A percentile compares a stretch with the other conserved stretches of the same genome.
Conservation (phyloP, 2,888 invertebrate species). For the Monoplex corrugatus region DNA sequence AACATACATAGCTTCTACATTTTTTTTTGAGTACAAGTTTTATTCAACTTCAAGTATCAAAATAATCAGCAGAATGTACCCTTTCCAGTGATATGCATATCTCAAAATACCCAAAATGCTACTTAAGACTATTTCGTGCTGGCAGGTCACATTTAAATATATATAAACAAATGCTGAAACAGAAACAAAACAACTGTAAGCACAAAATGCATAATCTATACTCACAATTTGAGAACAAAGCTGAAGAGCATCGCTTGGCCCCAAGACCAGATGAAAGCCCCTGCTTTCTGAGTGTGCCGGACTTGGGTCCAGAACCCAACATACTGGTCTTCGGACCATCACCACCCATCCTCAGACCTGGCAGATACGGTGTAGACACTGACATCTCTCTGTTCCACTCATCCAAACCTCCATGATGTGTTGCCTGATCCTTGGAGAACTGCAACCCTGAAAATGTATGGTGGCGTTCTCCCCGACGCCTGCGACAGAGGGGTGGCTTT, state of each 20-base stretch:
- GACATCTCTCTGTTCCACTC: conserved; percentile 26
- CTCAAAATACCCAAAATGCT: too few relatives aligned
- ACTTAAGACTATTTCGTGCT: too few relatives aligned
- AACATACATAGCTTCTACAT: too few relatives aligned
- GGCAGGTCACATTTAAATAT: neutral
- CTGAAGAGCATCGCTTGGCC: neutral
- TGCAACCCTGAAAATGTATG: conserved; percentile 32
- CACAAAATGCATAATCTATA: neutral
- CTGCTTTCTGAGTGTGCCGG: neutral
- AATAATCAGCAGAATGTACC: too few relatives aligned
- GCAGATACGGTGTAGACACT: conserved; percentile 13
- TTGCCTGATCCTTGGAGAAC: neutral
- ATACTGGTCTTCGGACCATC: neutral
- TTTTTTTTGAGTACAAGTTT: too few relatives aligned
- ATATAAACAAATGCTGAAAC: neutral
- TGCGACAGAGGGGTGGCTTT: neutral
- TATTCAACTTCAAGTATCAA: too few relatives aligned
- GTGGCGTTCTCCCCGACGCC: conserved; percentile 30
- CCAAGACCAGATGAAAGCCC: neutral
- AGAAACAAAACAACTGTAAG: neutral
- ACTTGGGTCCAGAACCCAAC: neutral
- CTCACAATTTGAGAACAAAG: conserved; percentile 53
- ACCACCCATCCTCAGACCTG: conserved; percentile 14
- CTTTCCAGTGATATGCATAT: too few relatives aligned
- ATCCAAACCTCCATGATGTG: neutral